Evolutionary conservation across 2,888 invertebrate genomes (phyloP), one percentile per base, ranked within the genome.

Genomic region (Danaus chrysippus): DNA sequence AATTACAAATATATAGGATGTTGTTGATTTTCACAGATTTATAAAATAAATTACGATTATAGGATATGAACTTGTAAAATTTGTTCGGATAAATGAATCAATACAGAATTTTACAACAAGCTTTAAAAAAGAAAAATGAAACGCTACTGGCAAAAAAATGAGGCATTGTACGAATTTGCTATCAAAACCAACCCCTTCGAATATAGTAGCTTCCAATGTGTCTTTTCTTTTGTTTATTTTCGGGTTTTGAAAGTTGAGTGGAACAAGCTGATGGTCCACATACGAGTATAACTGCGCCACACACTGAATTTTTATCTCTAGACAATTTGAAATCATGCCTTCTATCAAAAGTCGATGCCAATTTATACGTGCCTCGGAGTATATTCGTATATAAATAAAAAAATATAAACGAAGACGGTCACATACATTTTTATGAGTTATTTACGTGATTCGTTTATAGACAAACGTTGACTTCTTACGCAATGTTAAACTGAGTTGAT

Each of bases 221-320:
- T 56, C 58, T 61, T 58, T 64, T 56, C 58, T 64, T 64, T 64
- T 64, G 64, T 64, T 64, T 61, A 44, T 58, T 56, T 58, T 62
- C 61, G 61, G 58, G 52, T 61, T 61, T 56, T 64, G 61, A 61
- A 61, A 64, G 64, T 61, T 43, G 58, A 58, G 44, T 55, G 49
- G 49, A 49, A 34, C 23, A 34, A 17, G 58, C 55, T 53, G 61
- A 58, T 43, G 19, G 55, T 55, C 55, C 54, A 60, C 46, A 54
- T 43, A 59, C 52, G 57, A 54, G 57, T 57, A 57, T 42, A 54
- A 34, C 23, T 34, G 6, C 23, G 23, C 23, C 23, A 34, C 23
- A 34, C 23, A 34, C 23, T 34, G 23, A 34, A 34, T 34, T 34
- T 34, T 34, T 34, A 34, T 34, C 23, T 34, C 23, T 2, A 5